Base-by-base conservation (phyloP, 2,888 invertebrate genomes). In the Scaptomyza cyrtandrae region DNA sequence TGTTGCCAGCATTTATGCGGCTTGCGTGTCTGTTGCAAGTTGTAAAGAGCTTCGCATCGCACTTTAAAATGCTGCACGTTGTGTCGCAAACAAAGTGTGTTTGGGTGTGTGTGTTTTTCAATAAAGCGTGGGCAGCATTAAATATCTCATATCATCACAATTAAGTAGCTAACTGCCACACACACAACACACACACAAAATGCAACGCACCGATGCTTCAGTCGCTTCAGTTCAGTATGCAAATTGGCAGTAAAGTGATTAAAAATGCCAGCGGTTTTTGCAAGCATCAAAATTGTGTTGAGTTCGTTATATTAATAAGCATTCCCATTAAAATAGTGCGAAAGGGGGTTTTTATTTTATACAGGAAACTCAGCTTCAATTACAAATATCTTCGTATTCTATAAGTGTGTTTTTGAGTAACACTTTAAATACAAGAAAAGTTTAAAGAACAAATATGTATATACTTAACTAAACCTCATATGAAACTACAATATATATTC, bases 181-280 rank as follows among this genome's bases (percentile, higher is more conserved):
- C 39, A 14, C 39, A 39, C 39, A 24, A 39, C 37, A 39, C 35
- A 35, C 35, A 13, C 41, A 14, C 14, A 44, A 24, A 19, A 44
- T 24, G 31, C 37, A 39, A 39, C 27, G 45, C 10, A 39, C 39
- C 53, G 10, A 49, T 35, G 19, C 44, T 14, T 39, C 37, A 6
- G 60, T 13, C 68, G 43, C 60, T 29, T 41, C 16, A 16, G 13
- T 27, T 39, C 27, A 31, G 27, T 46, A 55, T 61, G 60, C 67
- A 55, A 69, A 69, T 67, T 55, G 33, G 19, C 27, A 46, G 16
- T 61, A 56, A 61, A 52, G 46, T 56, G 50, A 55, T 69, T 67
- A 45, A 65, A 65, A 66, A 39, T 45, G 55, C 55, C 55, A 10
- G 33, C 37, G 31, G 14, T 37, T 61, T 61, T 29, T 31, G 29